These are phyloP conservation scores for Triplophysa siluroides DNA, from an alignment of 2,113 vertebrate species.

Conservation along the genomic window DNA sequence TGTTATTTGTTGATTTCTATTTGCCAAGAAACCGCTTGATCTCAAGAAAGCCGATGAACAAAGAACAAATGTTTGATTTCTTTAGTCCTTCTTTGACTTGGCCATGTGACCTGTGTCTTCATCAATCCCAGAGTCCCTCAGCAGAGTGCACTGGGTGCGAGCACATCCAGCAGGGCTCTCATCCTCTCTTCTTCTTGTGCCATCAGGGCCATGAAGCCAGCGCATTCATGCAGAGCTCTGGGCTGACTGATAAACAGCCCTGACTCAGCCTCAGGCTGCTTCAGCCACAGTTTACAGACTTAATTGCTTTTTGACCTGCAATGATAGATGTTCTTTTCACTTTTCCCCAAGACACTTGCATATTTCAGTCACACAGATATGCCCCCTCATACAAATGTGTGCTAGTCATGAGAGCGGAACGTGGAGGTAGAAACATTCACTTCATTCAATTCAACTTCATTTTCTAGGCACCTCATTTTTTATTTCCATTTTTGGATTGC, in stretches of 20 bases:
- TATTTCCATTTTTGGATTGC: too few species aligned
- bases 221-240: constrained; percentile 15
- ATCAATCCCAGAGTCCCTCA: constrained; percentile 31
- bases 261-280: constrained; percentile 27
- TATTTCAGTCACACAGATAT: constrained; percentile 10
- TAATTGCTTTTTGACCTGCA: constrained; percentile 49
- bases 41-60: not conserved
- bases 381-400: not conserved
- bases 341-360: constrained; percentile 15
- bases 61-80: constrained; percentile 31
- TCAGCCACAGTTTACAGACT: constrained; percentile 15
- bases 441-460: not conserved
- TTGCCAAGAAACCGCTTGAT: not conserved
- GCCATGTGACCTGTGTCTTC: not conserved
- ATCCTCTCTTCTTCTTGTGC: constrained; percentile 29
- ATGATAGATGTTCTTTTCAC: constrained; percentile 25
- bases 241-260: constrained; percentile 43
- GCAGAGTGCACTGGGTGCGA: not conserved
- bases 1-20: too few species aligned
- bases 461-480: not conserved
- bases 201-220: constrained; percentile 32
- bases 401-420: not conserved
- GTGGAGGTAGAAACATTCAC: not conserved
- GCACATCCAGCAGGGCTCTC: constrained; percentile 32
- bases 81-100: constrained; percentile 30